Percentiles rank a stretch among this genome's conserved stretches.
Conservation (phyloP, 2,888 invertebrate species). For the Papilio gigon region DNA sequence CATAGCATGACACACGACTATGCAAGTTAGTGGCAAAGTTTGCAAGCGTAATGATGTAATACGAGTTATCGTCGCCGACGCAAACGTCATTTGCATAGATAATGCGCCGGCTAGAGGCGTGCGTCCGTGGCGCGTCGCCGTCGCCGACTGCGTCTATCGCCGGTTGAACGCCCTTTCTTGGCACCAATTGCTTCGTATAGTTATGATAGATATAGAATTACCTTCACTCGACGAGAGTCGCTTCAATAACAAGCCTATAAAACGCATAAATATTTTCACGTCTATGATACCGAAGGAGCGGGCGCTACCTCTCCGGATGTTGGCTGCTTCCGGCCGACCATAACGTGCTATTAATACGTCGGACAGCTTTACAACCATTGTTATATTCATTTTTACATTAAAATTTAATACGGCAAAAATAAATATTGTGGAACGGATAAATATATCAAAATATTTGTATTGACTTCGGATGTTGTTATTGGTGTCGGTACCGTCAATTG, state of each 20-base stretch:
- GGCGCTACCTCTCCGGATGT: slow-evolving; percentile 32
- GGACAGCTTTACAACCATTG: slow-evolving; percentile 6
- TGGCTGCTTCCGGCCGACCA: slow-evolving; percentile 22
- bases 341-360: slow-evolving; percentile 5
- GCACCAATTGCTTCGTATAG: slow-evolving; percentile 60
- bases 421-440: slow-evolving; percentile 5
- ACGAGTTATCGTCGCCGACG: slow-evolving; percentile 32
- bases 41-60: slow-evolving; percentile 19
- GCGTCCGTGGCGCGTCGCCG: slow-evolving; percentile 42
- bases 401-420: not conserved
- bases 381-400: not conserved
- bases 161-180: slow-evolving; percentile 76
- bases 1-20: slow-evolving; percentile 9
- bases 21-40: slow-evolving; percentile 15
- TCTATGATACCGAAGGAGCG: slow-evolving; percentile 27
- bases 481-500: not conserved
- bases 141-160: slow-evolving; percentile 61
- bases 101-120: slow-evolving; percentile 53
- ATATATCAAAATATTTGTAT: slow-evolving; percentile 18
- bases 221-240: slow-evolving; percentile 44
- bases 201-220: slow-evolving; percentile 48
- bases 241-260: slow-evolving; percentile 32
- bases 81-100: slow-evolving; percentile 70
- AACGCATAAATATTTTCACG: slow-evolving; percentile 37
- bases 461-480: slow-evolving; percentile 16